Evolutionary conservation across 1,140 invertebrate species (phyloP), one percentile per base, ranked within the genome.

Genomic region (Oryzaephilus surinamensis): DNA sequence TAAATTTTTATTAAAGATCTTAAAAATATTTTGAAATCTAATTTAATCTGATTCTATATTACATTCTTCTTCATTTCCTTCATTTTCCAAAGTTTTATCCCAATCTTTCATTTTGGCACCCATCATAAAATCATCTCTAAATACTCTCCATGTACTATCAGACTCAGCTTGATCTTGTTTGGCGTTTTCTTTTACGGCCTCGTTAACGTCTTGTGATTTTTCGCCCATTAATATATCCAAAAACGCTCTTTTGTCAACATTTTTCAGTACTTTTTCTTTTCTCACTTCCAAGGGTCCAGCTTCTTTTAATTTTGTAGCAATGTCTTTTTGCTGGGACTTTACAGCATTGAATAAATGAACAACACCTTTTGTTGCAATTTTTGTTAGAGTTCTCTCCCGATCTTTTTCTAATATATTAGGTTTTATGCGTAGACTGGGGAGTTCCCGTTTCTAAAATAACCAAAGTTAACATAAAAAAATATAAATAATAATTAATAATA

Each of bases 291-390:
- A 69, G n/a, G 77, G 70, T 17, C 84, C 83, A 30, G 74, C 84
- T 41, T 76, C 68, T 26, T 74, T 64, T 41, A 92, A 58, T 62
- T 88, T 77, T 33, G 73, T 72, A 32, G 81, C 73, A 32, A 91
- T 66, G 32, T 76, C 72, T 58, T 77, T 81, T 61, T 93, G 88
- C 63, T 93, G 89, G 48, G 80, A 72, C 55, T 72, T 74, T 1
- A 94, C 89, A 14, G 87, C 82, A 72, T 94, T 94, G 48, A 94
- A 95, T 45, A 95, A 65, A 60, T 92, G 86, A 1, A 94, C 86
- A 3, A 93, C 86, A 55, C 89, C 90, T 58, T 83, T 89, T 38
- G 85, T 91, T 11, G 88, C 88, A 49, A 92, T 85, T 71, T 81
- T 88, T 18, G 77, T 68, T 34, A 93, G 60, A 28, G 71, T 65